These are phyloP conservation scores for Esox masquinongy DNA, from an alignment of 2,797 vertebrate species.

Conservation along the genomic window DNA sequence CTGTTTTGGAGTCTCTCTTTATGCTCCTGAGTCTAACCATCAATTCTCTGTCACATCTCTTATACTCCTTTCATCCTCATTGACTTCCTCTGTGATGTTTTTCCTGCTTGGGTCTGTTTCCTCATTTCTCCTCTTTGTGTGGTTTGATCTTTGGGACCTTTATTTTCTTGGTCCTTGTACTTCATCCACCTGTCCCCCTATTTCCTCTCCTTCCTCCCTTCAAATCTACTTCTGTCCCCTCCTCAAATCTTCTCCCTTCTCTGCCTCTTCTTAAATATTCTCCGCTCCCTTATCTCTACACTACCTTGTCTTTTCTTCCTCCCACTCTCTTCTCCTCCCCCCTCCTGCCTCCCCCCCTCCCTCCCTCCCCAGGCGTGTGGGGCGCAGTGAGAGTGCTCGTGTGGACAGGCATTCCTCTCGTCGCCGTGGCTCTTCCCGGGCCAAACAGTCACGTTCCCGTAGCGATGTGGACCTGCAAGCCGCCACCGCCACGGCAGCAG, in stretches of 20 bases:
- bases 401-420: slow-evolving; percentile 85
- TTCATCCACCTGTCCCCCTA: neutral
- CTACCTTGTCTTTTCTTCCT: neutral
- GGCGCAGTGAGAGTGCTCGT: slow-evolving; percentile 89
- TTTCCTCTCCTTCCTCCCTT: neutral
- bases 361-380: slow-evolving; percentile 71
- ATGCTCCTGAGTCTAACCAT: slow-evolving; percentile 32
- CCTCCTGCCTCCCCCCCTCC: slow-evolving; percentile 5
- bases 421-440: slow-evolving; percentile 81
- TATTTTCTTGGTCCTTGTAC: neutral
- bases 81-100: slow-evolving; percentile 7
- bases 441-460: slow-evolving; percentile 88
- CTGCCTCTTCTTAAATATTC: neutral
- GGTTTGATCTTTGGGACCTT: neutral
- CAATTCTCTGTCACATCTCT: slow-evolving; percentile 42
- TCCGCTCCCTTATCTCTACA: too few relatives aligned
- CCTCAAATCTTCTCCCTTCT: too few relatives aligned
- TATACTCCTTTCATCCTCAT: slow-evolving; percentile 22
- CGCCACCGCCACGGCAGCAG: slow-evolving; percentile 68
- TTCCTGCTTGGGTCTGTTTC: neutral
- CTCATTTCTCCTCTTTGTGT: neutral
- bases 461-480: slow-evolving; percentile 92
- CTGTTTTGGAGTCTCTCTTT: slow-evolving; percentile 25
- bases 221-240: neutral
- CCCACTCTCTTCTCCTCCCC: slow-evolving; percentile 22